phyloP scores from a whole-genome alignment of 2,888 invertebrate species.

The Limulus polyphemus region DNA sequence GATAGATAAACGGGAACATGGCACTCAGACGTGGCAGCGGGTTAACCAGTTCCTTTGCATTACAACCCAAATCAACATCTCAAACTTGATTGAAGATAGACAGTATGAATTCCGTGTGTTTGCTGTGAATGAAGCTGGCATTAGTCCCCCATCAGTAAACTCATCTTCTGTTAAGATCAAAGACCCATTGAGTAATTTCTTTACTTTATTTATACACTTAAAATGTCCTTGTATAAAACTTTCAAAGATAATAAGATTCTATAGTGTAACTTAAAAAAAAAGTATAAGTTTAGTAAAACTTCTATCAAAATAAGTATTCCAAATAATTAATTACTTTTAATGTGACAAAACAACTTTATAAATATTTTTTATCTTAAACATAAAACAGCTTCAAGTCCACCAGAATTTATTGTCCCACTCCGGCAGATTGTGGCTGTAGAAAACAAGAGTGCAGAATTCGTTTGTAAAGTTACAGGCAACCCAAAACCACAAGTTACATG shows the following conservation, averaged over 20 bases:
- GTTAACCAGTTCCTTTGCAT: slow-evolving; percentile 60
- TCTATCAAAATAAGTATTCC: too few species aligned
- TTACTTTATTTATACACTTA: too few species aligned
- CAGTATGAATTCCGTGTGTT: slow-evolving; percentile 96
- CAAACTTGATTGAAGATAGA: slow-evolving; percentile 89
- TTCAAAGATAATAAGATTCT: too few species aligned
- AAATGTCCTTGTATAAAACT: slow-evolving; percentile 1
- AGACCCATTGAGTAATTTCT: slow-evolving; percentile 62
- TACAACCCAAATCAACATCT: slow-evolving; percentile 80
- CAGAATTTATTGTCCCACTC: slow-evolving; percentile 74
- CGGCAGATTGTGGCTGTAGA: slow-evolving; percentile 78
- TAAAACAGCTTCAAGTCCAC: slow-evolving; percentile 61
- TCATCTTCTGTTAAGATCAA: slow-evolving; percentile 80
- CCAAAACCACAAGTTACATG: slow-evolving; percentile 83
- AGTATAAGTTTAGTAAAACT: too few species aligned
- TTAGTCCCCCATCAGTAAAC: slow-evolving; percentile 72
- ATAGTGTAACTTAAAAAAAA: too few species aligned
- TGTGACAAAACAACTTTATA: too few species aligned
- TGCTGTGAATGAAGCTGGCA: slow-evolving; percentile 89
- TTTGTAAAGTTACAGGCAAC: slow-evolving; percentile 74
- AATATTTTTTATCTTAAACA: too few species aligned
- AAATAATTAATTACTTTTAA: too few species aligned
- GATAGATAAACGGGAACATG: slow-evolving; percentile 92
- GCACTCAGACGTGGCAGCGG: slow-evolving; percentile 76
- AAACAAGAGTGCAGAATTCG: slow-evolving; percentile 88